Evolutionary conservation across 2,888 invertebrate species (phyloP), one percentile per base, ranked within the genome.

Genomic region (Pterobdella sp.): DNA sequence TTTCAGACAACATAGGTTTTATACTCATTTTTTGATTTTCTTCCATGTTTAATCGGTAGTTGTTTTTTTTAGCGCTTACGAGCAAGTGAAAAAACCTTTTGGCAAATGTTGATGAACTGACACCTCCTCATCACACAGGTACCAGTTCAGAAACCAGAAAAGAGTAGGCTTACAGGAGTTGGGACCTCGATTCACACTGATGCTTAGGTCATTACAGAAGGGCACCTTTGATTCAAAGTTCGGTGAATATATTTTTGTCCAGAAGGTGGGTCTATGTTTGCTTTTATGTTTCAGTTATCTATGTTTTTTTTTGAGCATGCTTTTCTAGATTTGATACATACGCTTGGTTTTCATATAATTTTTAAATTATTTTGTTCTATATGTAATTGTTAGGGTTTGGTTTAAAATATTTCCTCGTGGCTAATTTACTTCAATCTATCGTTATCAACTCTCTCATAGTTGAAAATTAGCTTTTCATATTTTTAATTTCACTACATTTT

Each of bases 151-250:
- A 72, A 84, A 86, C 76, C 87, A 88, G 22, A 84, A 87, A 76
- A 86, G 84, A 78, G 87, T 86, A 72, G 90, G 92, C 75, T 86
- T 98, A 52, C 88, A 91, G 73, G 98, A 99, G 84, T 84, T 98
- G n/a, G 98, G 98, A 0, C 98, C 98, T 0, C 87, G 96, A 78
- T 98, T 99, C 85, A 99, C 98, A 0, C 85, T 98, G 52, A 92
- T 92, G 82, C 85, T 98, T 76, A 87, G 91, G 76, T 95, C 94
- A 0, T 85, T 98, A 65, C 98, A 98, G 83, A 92, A 93, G 82
- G 98, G 98, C 69, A 93, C 94, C 0, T 98, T 98, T 84, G 94
- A 97, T 84, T 92, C 94, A 68, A 94, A 95, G 85, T 90, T 89
- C 79, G 98, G 97, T 0, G 94, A 98, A 84, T 99, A 91, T 83